Evolutionary conservation across 2,113 vertebrate species (phyloP), one percentile per base, ranked within the genome.

Genomic region (Daubentonia madagascariensis): DNA sequence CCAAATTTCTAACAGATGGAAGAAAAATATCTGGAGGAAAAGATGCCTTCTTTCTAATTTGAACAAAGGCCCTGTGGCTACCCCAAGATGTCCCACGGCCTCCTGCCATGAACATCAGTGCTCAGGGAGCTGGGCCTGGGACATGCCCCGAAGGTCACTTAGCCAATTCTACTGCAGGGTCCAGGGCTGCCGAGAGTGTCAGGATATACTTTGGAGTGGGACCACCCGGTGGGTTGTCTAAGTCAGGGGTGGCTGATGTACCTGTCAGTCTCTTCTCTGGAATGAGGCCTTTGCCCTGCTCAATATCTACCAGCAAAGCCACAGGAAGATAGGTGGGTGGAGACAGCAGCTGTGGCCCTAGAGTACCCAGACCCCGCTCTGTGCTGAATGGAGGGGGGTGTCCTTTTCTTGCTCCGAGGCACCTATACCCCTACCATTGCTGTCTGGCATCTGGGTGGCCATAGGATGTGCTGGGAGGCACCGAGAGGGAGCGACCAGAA

Each of bases 251-350:
- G 22, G 57, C 35, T 8, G 40, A 0, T 12, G 65, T 91, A 91
- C 97, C 96, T 98, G 89, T 18, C 59, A 88, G 70, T 70, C 96
- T 98, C 86, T 98, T 97, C 75, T 97, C 91, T 68, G 96, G 30
- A 59, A 73, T 28, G 37, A 97, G 92, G 84, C 96, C 43, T 96
- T 98, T 57, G 1, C 89, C 96, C 83, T 98, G 96, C 75, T 98
- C 90, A 48, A 35, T 85, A 18, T 96, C 98, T 98, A 80, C 59
- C 80, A 86, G 57, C 0, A 35, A 78, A 97, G 57, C 63, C 45
- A 67, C n/a, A 32, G 79, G 54, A 30, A 76, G 23, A 85, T 1
- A 5, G 61, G 1, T 12, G 23, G 68, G 81, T n/a, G 12, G 68
- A 93, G 37, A 35, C 10, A 84, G 81, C 70, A 3, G 2, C 54